These are phyloP conservation scores for Acanthiza pusilla DNA, from an alignment of 2,797 vertebrate species.

Conservation along the genomic window DNA sequence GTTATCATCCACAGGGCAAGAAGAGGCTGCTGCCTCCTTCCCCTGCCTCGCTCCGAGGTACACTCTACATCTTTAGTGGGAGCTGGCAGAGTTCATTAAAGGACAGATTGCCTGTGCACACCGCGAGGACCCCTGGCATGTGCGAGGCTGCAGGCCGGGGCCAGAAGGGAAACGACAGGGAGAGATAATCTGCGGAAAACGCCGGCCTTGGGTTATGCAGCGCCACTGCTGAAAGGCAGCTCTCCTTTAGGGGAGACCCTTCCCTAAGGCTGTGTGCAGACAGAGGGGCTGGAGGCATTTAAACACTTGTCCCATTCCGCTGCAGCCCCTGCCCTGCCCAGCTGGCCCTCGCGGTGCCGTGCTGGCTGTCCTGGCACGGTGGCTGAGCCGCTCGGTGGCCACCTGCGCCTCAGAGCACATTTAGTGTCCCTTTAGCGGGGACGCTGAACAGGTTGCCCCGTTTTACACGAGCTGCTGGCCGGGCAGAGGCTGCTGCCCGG, in stretches of 20 bases:
- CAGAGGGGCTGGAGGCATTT: accelerated
- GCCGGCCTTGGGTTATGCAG: not conserved
- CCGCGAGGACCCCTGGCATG: slow-evolving; percentile 6
- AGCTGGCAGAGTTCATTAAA: slow-evolving; percentile 19
- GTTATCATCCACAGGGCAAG: slow-evolving; percentile 43
- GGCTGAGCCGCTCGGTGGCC: not conserved
- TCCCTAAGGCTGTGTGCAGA: not conserved
- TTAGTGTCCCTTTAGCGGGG: not conserved
- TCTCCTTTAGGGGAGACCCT: not conserved
- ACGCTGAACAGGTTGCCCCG: not conserved
- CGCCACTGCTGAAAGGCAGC: not conserved
- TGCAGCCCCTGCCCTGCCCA: not conserved
- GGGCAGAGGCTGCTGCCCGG: not conserved
- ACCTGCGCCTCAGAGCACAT: not conserved
- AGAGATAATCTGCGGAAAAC: not conserved
- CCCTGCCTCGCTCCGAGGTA: not conserved
- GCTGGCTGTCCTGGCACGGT: not conserved
- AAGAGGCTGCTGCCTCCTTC: not conserved
- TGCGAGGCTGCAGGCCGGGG: not conserved
- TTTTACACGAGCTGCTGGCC: not conserved
- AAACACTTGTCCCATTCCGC: not conserved
- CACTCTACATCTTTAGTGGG: not conserved
- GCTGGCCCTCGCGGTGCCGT: not conserved
- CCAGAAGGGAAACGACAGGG: not conserved
- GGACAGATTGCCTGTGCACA: slow-evolving; percentile 27